phyloP scores from a whole-genome alignment of 2,113 vertebrate species.

The Isichthys henryi region DNA sequence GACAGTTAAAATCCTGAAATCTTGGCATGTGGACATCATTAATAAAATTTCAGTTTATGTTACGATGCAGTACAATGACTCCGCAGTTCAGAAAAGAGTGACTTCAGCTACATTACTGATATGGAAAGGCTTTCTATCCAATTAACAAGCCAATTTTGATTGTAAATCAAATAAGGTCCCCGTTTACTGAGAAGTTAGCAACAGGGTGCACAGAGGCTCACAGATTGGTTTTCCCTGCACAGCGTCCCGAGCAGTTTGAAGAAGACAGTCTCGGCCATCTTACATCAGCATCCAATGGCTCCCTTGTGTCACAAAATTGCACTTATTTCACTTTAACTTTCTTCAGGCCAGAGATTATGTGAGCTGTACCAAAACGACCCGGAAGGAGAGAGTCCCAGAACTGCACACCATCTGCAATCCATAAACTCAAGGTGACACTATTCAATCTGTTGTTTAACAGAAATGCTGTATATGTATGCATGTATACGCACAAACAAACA shows the following conservation, averaged over 20 bases:
- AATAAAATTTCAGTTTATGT: neutral
- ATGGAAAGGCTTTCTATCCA: neutral
- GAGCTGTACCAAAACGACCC: neutral
- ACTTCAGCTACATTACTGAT: neutral
- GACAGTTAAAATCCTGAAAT: neutral
- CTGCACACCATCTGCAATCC: neutral
- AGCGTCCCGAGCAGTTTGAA: neutral
- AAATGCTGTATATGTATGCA: neutral
- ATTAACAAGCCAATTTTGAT: neutral
- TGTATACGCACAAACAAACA: neutral
- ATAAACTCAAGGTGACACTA: neutral
- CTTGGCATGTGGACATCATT: neutral
- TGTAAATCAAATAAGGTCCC: neutral
- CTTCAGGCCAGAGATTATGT: neutral
- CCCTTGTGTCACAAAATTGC: neutral
- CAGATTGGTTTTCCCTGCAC: neutral
- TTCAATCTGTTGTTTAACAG: neutral
- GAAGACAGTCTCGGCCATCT: neutral
- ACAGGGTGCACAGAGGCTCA: neutral
- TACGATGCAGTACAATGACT: neutral
- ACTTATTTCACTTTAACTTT: neutral
- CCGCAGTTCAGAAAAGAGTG: neutral
- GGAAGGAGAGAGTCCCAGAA: neutral
- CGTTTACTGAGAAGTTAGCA: neutral
- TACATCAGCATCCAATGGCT: neutral